phyloP scores from a whole-genome alignment of 2,888 invertebrate genomes.

The Terebella lapidaria region DNA sequence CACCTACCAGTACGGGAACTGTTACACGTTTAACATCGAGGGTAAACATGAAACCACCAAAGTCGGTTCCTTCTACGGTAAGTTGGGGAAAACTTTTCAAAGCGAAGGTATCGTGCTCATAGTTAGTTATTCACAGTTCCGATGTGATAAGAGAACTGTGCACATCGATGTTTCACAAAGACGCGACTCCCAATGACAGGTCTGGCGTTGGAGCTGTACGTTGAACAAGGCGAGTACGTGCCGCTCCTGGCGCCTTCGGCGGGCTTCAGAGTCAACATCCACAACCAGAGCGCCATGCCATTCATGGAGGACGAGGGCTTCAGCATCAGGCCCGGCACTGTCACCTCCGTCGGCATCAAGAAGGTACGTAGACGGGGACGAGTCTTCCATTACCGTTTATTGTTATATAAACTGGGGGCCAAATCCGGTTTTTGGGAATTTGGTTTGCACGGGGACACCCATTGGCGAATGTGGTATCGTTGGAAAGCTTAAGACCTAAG shows the following conservation, averaged over 20 bases:
- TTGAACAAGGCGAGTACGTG: constrained; percentile 42
- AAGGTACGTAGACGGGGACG: constrained; percentile 38
- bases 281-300: constrained; percentile 40
- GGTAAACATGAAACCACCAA: constrained; percentile 26
- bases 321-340: constrained; percentile 36
- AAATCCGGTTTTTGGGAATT: too few species aligned
- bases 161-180: too few species aligned
- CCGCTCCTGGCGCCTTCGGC: constrained; percentile 46
- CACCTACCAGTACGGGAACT: constrained; percentile 46
- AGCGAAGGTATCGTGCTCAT: too few species aligned
- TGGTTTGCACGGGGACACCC: too few species aligned
- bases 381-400: too few species aligned
- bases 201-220: constrained; percentile 37
- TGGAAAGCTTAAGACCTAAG: too few species aligned
- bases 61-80: constrained; percentile 50
- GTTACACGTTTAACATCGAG: constrained; percentile 43
- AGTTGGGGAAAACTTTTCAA: too few species aligned
- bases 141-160: too few species aligned
- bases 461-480: too few species aligned
- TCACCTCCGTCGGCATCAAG: constrained; percentile 41
- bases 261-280: constrained; percentile 50
- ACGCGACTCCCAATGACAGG: constrained; percentile 34
- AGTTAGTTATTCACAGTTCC: too few species aligned
- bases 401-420: too few species aligned
- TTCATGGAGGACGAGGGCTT: constrained; percentile 48